Base-by-base conservation (phyloP, 2,888 invertebrate genomes). In the Sinhomidia bicolor region DNA sequence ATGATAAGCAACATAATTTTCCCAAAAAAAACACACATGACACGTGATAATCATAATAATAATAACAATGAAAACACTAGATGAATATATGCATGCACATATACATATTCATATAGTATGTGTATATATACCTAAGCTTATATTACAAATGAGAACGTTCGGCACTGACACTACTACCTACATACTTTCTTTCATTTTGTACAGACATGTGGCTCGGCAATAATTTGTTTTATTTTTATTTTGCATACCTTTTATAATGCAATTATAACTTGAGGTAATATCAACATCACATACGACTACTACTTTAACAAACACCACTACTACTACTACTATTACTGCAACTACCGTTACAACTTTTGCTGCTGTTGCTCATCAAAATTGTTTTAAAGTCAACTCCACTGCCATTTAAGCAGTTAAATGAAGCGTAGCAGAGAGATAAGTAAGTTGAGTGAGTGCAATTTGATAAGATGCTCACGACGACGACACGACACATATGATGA, bases 401-500 rank as follows among this genome's bases (percentile, higher is more conserved):
- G 44, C 71, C 44, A 44, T 71, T 71, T 71, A 71, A 71, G 71
- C 44, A 71, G 71, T 44, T 23, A 44, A 71, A 71, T 44, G 71
- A 71, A 23, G 41, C 41, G 44, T 44, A n/a, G n/a, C n/a, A 44
- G 41, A 71, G 44, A 17, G 71, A 71, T 71, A 71, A 41, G 71
- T 71, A 44, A 65, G 65, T 32, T 32, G 65, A 36, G 65, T 62
- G 29, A 68, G 68, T 81, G 65, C 86, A 81, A 81, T 76, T 85
- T 88, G 88, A 88, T 79, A 79, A 83, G 85, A 79, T 76, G 62
- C 54, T 85, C 84, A n/a, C n/a, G n/a, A 85, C 76, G 76, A 85
- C 36, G 29, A 60, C 60, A 80, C 44, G 51, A 88, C 62, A 62
- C 76, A 87, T 47, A 36, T 71, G 32, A 23, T 17, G 60, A 85